Conservation (phyloP, 2,113 vertebrate genomes). For the Petrocephalus zakoni region DNA sequence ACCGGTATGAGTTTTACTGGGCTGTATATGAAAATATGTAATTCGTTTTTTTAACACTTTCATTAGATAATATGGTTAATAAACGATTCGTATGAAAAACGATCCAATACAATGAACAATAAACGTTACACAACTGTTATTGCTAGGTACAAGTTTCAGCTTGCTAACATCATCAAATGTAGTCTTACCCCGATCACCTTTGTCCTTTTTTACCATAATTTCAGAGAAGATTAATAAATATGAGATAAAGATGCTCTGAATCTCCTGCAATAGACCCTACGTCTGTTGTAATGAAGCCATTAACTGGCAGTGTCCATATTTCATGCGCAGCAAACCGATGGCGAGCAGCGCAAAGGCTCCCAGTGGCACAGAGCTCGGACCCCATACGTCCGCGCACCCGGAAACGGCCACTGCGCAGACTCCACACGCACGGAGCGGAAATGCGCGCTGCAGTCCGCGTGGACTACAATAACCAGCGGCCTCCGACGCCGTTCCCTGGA, state of each 20-base stretch:
- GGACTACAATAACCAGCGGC: neutral
- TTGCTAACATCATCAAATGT: neutral
- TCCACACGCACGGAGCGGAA: neutral
- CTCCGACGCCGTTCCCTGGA: neutral
- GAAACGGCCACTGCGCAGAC: neutral
- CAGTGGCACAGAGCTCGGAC: neutral
- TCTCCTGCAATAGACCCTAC: neutral
- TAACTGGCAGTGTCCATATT: neutral
- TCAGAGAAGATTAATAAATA: neutral
- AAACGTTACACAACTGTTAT: neutral
- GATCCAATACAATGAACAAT: neutral
- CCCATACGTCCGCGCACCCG: neutral
- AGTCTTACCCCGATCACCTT: slow-evolving; percentile 57
- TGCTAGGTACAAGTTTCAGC: neutral
- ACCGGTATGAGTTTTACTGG: neutral
- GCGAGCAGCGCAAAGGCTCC: neutral
- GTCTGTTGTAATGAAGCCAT: neutral
- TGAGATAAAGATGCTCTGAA: neutral
- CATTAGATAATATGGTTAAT: neutral
- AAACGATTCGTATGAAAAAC: neutral
- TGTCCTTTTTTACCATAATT: slow-evolving; percentile 62
- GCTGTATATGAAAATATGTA: neutral
- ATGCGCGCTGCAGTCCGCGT: neutral
- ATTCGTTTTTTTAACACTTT: neutral
- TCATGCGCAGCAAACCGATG: neutral